Conservation (phyloP, 2,888 invertebrate genomes). For the Arctia plantaginis region DNA sequence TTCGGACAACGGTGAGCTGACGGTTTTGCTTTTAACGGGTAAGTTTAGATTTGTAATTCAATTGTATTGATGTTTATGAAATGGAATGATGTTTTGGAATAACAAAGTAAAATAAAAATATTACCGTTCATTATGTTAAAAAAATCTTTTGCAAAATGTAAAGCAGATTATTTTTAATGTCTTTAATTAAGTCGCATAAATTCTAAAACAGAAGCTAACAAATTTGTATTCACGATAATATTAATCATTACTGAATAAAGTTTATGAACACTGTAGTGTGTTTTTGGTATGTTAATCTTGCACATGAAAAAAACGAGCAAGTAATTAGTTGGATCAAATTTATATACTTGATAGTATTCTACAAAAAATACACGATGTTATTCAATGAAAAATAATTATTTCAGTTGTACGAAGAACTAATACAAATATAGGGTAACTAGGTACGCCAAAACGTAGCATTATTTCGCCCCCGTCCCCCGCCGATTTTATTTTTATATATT, state of each 20-base stretch:
- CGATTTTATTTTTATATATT: not conserved
- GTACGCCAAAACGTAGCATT: not conserved
- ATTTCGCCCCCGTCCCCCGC: too few relatives aligned
- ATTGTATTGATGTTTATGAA: not conserved
- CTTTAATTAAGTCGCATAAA: not conserved
- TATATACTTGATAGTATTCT: not conserved
- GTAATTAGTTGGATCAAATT: not conserved
- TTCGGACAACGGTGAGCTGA: constrained; percentile 44
- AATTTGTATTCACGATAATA: not conserved
- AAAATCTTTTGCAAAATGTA: too few relatives aligned
- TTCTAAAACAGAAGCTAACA: not conserved
- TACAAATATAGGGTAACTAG: not conserved
- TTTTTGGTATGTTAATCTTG: not conserved
- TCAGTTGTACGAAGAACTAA: not conserved
- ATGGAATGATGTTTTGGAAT: not conserved
- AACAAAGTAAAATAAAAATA: not conserved
- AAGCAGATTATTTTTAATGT: too few relatives aligned
- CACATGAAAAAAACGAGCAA: not conserved
- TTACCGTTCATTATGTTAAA: not conserved
- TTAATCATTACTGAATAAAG: not conserved
- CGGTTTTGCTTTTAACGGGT: constrained; percentile 60
- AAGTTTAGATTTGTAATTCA: constrained; percentile 43
- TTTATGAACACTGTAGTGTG: not conserved
- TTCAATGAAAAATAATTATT: not conserved
- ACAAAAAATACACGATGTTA: not conserved